A percentile compares a stretch with the other conserved stretches of the same genome.
Evolutionary conservation across 2,113 vertebrate genomes (phyloP).

Genomic region (Chitala chitala): DNA sequence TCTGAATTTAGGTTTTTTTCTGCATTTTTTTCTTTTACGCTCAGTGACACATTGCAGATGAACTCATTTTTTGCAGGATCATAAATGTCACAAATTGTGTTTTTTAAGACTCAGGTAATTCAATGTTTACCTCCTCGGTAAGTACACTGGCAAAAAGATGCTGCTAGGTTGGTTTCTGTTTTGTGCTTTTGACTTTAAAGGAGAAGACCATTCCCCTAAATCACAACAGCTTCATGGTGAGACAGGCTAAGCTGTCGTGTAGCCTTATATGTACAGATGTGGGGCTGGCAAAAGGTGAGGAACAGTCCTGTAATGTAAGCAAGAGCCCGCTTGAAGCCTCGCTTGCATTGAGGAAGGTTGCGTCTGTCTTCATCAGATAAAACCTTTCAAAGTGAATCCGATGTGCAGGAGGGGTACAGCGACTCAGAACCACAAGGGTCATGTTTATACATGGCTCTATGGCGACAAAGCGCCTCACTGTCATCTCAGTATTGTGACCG

Average conservation of each 20-base stretch:
- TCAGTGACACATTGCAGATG: neutral
- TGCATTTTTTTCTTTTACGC: neutral
- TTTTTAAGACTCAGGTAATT: neutral
- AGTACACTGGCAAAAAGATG: neutral
- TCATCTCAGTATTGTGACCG: neutral
- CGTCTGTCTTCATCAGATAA: conserved; percentile 12
- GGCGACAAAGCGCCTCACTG: neutral
- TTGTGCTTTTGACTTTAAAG: conserved; percentile 8
- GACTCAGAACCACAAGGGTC: neutral
- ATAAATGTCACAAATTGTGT: neutral
- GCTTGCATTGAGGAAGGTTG: neutral
- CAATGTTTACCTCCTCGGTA: neutral
- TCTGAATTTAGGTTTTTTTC: neutral
- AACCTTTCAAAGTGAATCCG: neutral
- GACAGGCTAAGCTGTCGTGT: neutral
- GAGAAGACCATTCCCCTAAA: neutral
- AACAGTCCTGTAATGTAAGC: conserved; percentile 2
- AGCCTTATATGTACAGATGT: conserved; percentile 11
- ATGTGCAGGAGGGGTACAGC: too few relatives aligned
- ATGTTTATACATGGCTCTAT: neutral
- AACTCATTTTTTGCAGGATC: neutral
- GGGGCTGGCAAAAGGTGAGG: neutral
- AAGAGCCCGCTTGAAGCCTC: neutral
- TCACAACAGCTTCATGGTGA: neutral
- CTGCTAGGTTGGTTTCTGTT: neutral